phyloP scores from a whole-genome alignment of 2,888 invertebrate species.

The Penaeus monodon region DNA sequence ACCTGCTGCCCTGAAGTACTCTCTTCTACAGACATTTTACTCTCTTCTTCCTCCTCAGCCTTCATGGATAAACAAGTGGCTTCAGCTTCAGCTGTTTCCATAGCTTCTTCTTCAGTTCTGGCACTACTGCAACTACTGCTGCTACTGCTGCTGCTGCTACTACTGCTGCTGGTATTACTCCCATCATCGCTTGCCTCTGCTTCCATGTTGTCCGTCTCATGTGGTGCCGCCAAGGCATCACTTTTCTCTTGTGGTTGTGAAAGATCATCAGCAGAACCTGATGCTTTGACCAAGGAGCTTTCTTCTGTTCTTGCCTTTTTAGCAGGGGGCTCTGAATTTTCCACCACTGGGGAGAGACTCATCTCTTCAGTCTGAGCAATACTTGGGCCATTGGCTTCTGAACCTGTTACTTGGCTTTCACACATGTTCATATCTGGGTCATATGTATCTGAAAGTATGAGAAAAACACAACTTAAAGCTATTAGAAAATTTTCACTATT shows the following conservation, averaged over 20 bases:
- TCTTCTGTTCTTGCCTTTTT: conserved; percentile 24
- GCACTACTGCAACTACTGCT: conserved; percentile 11
- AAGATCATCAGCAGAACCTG: conserved; percentile 15
- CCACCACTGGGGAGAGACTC: background rate
- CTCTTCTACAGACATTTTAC: background rate
- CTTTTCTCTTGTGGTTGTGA: conserved; percentile 13
- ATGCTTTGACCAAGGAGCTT: conserved; percentile 3
- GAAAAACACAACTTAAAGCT: background rate
- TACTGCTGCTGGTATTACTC: background rate
- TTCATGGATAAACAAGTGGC: conserved; percentile 5
- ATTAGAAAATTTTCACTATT: no score
- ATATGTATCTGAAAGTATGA: conserved; percentile 35
- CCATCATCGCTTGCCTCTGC: conserved; percentile 13
- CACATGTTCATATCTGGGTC: conserved; percentile 28
- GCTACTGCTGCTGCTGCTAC: conserved; percentile 9
- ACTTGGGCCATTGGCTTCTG: conserved; percentile 51
- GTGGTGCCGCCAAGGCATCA: background rate
- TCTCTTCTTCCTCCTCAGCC: background rate
- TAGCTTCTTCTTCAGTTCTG: conserved; percentile 2
- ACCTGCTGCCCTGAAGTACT: conserved; percentile 9
- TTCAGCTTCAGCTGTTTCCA: conserved; percentile 8
- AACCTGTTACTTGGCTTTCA: conserved; percentile 34
- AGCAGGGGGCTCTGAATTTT: conserved; percentile 31
- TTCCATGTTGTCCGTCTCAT: background rate
- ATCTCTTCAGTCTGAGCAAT: conserved; percentile 7